Base-by-base conservation (phyloP, 2,113 vertebrate genomes). In the Sus scrofa region DNA sequence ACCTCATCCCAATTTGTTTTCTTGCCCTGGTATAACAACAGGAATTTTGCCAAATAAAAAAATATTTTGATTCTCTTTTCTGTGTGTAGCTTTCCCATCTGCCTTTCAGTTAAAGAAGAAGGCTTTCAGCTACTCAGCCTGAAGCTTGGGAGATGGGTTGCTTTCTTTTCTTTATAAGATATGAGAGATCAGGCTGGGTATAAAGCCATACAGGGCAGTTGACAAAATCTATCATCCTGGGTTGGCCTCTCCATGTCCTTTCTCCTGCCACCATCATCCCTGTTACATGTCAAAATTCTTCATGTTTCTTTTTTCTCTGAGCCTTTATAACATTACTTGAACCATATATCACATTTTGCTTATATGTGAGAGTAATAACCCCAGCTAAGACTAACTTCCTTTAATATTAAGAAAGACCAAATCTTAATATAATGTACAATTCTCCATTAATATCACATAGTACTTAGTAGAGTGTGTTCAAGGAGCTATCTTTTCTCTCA, bases 251-350 rank as follows among this genome's bases (percentile, higher is more conserved):
- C 11, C 18, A 71, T 22, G 7, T 82, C 44, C 11, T 39, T 92
- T 34, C 37, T 73, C 37, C 50, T 86, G 75, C 54, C 34, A 65
- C 62, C 9, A 3, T 19, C 63, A n/a, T 79, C 62, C 30, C 26
- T 39, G 34, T 73, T 56, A 92, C 24, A 50, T 95, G 93, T 78
- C 58, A 37, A 95, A 52, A 89, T 58, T 26, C 37, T 84, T 95
- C 70, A 70, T 50, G 1, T 37, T 50, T 19, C n/a, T 94, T 79
- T 22, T 20, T 90, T 73, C 34, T 78, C 86, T 85, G 54, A 56
- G 32, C 4, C 30, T 22, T 6, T 71, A 9, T 24, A 67, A 65
- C 30, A 73, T 50, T 81, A 56, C 67, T 58, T 73, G n/a, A 79
- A 70, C 12, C 16, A 58, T 34, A 34, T 84, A 52, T 88, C 75